Conservation (phyloP, 2,888 invertebrate species). For the Dysmachus trigonus region DNA sequence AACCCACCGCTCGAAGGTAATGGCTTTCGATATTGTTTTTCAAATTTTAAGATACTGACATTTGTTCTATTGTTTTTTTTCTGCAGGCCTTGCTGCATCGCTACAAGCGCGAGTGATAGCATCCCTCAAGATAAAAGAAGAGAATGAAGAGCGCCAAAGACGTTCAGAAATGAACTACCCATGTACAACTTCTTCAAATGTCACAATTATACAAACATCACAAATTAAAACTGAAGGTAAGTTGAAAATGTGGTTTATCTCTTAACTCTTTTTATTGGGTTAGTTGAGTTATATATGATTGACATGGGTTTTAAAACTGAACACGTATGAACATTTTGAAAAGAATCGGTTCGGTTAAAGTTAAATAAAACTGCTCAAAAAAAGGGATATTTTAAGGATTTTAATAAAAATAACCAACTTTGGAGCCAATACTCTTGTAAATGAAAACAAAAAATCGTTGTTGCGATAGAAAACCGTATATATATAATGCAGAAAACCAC, state of each 20-base stretch:
- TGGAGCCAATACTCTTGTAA: no score
- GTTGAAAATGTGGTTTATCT: neutral
- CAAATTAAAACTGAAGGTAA: constrained; percentile 53
- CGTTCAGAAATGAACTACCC: constrained; percentile 57
- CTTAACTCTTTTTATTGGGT: neutral
- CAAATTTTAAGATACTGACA: neutral
- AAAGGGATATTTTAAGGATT: no score
- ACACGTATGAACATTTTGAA: no score
- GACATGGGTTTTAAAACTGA: no score
- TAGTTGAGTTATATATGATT: neutral
- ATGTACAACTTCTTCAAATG: neutral
- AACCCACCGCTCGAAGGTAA: constrained; percentile 64
- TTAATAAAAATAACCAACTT: no score
- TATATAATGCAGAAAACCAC: no score
- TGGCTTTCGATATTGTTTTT: neutral
- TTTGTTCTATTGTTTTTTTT: neutral
- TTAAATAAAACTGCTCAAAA: no score
- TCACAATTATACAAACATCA: constrained; percentile 45
- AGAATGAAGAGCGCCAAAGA: constrained; percentile 63
- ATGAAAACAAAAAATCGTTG: no score
- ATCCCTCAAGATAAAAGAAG: constrained; percentile 69
- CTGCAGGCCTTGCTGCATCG: constrained; percentile 80
- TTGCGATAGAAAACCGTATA: no score
- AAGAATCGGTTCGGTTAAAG: no score
- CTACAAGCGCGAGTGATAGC: constrained; percentile 81